phyloP scores from a whole-genome alignment of 2,113 vertebrate genomes.

The Hiodon alosoides region DNA sequence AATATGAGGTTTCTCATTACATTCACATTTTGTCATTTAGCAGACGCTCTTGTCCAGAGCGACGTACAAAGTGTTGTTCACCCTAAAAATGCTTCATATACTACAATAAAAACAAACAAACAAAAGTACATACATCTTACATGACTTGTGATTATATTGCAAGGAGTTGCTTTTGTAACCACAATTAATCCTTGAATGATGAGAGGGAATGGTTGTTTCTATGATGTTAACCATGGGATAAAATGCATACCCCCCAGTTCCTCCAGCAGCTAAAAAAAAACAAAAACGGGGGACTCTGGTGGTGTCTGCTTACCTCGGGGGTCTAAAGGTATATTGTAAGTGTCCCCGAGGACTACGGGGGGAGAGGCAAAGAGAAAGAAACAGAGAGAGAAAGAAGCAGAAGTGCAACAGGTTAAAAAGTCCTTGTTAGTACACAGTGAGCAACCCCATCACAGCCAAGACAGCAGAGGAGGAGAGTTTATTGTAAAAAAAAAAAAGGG shows the following conservation, averaged over 20 bases:
- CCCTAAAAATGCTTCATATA: too few relatives aligned
- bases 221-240: neutral
- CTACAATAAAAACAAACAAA: too few relatives aligned
- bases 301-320: conserved; percentile 88
- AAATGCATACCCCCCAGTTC: neutral
- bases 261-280: neutral
- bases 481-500: neutral
- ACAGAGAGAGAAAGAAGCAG: conserved; percentile 57
- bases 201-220: too few relatives aligned
- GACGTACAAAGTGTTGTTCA: too few relatives aligned
- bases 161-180: too few relatives aligned
- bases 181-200: too few relatives aligned
- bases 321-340: conserved; percentile 99
- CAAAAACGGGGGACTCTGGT: conserved; percentile 12
- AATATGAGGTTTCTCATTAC: too few relatives aligned
- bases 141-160: too few relatives aligned
- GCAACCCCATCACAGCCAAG: conserved; percentile 54
- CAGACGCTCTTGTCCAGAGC: too few relatives aligned
- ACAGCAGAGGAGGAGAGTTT: conserved; percentile 36
- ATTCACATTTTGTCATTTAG: too few relatives aligned
- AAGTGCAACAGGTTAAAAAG: conserved; percentile 84
- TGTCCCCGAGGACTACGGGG: conserved; percentile 97
- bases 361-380: conserved; percentile 54
- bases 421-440: conserved; percentile 60
- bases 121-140: too few relatives aligned